These are phyloP conservation scores for Danionella dracula DNA, from an alignment of 2,797 vertebrate genomes.

Conservation along the genomic window DNA sequence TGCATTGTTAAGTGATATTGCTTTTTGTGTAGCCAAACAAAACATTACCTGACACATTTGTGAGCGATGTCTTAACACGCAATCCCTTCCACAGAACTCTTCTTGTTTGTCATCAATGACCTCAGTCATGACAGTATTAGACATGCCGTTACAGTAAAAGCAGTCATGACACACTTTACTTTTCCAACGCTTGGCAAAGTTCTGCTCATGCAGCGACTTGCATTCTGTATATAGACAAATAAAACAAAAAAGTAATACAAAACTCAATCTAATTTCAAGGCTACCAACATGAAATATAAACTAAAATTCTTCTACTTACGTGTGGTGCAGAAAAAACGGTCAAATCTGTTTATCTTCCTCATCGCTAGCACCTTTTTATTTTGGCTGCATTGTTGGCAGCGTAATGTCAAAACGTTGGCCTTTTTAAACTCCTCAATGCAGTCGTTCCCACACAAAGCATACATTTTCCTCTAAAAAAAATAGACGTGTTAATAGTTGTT, in stretches of 20 bases:
- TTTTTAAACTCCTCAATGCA: constrained; percentile 88
- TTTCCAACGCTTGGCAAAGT: constrained; percentile 87
- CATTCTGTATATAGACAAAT: constrained; percentile 71
- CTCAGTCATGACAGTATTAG: constrained; percentile 79
- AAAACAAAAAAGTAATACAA: background rate
- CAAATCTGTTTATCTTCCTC: constrained; percentile 33
- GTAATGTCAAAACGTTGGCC: constrained; percentile 71
- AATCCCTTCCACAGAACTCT: constrained; percentile 93
- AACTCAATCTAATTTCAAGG: background rate
- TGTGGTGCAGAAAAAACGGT: constrained; percentile 91
- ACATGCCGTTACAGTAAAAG: constrained; percentile 82
- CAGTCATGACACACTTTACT: constrained; percentile 83
- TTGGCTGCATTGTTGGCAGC: constrained; percentile 88
- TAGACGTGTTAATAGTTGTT: too few species aligned
- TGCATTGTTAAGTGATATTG: too few species aligned
- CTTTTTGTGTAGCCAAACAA: too few species aligned
- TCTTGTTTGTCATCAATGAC: constrained; percentile 81
- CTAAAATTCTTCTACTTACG: constrained; percentile 54
- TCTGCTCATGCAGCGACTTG: constrained; percentile 87
- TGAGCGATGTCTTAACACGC: constrained; percentile 86
- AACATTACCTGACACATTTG: constrained; percentile 83
- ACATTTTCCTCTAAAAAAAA: constrained; percentile 76
- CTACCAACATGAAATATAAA: background rate
- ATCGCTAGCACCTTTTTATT: background rate
- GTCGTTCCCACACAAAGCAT: constrained; percentile 80